Conservation (phyloP, 1,140 invertebrate species). For the Dendroctonus valens region DNA sequence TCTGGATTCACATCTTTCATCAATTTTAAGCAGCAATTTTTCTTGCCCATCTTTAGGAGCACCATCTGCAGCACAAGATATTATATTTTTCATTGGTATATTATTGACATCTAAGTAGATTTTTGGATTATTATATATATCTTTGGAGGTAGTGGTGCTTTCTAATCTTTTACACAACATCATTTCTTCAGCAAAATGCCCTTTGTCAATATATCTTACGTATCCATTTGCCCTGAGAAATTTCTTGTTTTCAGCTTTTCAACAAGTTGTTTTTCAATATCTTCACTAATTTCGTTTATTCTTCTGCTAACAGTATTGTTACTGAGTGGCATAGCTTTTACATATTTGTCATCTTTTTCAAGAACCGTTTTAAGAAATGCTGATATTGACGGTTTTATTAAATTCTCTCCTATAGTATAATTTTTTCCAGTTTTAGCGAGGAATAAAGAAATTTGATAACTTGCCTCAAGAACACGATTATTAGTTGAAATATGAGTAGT, state of each 20-base stretch:
- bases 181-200: slow-evolving; percentile 36
- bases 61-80: too few relatives aligned
- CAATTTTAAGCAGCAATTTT: slow-evolving; percentile 19
- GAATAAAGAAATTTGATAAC: slow-evolving; percentile 34
- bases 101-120: too few relatives aligned
- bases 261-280: too few relatives aligned
- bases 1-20: slow-evolving; percentile 33
- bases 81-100: too few relatives aligned
- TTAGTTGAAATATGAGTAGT: slow-evolving; percentile 35
- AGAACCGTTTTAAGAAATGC: slow-evolving; percentile 40
- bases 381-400: slow-evolving; percentile 34
- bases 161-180: slow-evolving; percentile 42
- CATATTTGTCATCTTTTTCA: slow-evolving; percentile 34
- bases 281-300: slow-evolving; percentile 39
- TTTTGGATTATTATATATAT: too few relatives aligned
- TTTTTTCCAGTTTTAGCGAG: slow-evolving; percentile 31
- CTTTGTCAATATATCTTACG: slow-evolving; percentile 39
- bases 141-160: slow-evolving; percentile 39
- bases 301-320: too few relatives aligned
- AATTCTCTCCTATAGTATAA: slow-evolving; percentile 33
- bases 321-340: slow-evolving; percentile 37
- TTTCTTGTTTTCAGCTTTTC: too few relatives aligned
- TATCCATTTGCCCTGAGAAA: slow-evolving; percentile 39
- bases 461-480: slow-evolving; percentile 33
- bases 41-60: slow-evolving; percentile 7